These are phyloP conservation scores for Drosophila longiperda DNA, from an alignment of 2,888 invertebrate genomes.

Conservation along the genomic window DNA sequence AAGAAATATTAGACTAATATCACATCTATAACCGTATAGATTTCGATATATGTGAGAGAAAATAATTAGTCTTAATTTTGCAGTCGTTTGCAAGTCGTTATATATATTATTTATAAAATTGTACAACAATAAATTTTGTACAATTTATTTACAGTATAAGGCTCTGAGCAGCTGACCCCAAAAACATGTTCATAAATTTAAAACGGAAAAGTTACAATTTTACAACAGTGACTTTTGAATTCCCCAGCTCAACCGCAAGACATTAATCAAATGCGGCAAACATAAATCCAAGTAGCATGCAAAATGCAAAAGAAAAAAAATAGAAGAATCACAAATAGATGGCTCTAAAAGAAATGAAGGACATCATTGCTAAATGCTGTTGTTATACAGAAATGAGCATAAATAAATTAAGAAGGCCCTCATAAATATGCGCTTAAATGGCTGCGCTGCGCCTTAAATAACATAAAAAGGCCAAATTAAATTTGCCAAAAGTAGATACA, in stretches of 20 bases:
- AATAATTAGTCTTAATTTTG: neutral
- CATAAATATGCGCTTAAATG: conserved; percentile 45
- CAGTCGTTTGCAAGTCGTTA: neutral
- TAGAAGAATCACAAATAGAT: conserved; percentile 24
- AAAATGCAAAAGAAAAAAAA: conserved; percentile 33
- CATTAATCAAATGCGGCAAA: conserved; percentile 71
- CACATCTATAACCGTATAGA: neutral
- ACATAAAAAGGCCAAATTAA: conserved; percentile 53
- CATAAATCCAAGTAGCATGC: conserved; percentile 63
- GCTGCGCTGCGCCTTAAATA: conserved; percentile 47
- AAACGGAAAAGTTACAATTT: conserved; percentile 36
- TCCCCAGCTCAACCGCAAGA: conserved; percentile 30
- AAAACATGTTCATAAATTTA: conserved; percentile 47
- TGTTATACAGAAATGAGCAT: conserved; percentile 26
- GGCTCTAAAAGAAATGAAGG: conserved; percentile 35
- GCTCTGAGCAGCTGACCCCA: conserved; percentile 32
- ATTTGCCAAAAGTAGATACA: conserved; percentile 51
- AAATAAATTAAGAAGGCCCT: conserved; percentile 55
- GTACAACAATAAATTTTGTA: conserved; percentile 1
- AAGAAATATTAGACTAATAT: neutral
- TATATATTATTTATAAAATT: neutral
- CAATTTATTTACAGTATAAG: conserved; percentile 34
- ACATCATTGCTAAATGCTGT: conserved; percentile 46
- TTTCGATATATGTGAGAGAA: neutral
- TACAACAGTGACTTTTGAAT: conserved; percentile 51